Evolutionary conservation across 2,888 invertebrate species (phyloP).

Genomic region (Calliphora vomitoria): DNA sequence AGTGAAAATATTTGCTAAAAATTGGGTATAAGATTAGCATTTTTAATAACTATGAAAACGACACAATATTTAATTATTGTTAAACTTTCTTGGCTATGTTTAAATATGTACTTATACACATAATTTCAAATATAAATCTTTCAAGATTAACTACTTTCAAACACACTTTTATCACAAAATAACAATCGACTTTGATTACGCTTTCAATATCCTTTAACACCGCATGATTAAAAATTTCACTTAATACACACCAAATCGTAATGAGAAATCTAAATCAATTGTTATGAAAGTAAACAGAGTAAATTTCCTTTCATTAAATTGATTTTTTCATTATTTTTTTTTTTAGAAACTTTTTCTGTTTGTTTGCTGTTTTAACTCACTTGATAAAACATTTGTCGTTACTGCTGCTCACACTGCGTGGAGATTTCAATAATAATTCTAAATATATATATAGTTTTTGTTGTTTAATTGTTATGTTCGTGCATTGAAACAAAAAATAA

Average conservation of each 20-base stretch:
- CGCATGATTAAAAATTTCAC: not conserved
- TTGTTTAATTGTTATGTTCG: not conserved
- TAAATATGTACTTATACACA: no score
- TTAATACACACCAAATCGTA: not conserved
- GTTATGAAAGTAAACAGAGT: not conserved
- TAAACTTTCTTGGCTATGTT: no score
- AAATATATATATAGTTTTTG: not conserved
- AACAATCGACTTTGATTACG: not conserved
- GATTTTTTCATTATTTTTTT: not conserved
- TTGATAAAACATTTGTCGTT: conserved; percentile 50
- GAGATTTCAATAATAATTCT: conserved; percentile 5
- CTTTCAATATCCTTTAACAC: conserved; percentile 11
- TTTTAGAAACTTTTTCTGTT: not conserved
- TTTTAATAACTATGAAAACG: no score
- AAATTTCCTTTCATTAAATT: conserved; percentile 15
- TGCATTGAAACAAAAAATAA: not conserved
- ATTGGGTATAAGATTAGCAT: no score
- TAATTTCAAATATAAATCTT: no score
- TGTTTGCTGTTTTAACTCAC: conserved; percentile 37
- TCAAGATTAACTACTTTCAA: not conserved
- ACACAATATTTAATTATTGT: no score
- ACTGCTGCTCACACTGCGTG: not conserved
- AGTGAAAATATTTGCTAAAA: no score
- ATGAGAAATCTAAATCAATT: not conserved
- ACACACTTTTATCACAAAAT: not conserved